A percentile compares a stretch with the other conserved stretches of the same genome.
Conservation (phyloP, 2,113 vertebrate species). For the Haemorhous mexicanus region DNA sequence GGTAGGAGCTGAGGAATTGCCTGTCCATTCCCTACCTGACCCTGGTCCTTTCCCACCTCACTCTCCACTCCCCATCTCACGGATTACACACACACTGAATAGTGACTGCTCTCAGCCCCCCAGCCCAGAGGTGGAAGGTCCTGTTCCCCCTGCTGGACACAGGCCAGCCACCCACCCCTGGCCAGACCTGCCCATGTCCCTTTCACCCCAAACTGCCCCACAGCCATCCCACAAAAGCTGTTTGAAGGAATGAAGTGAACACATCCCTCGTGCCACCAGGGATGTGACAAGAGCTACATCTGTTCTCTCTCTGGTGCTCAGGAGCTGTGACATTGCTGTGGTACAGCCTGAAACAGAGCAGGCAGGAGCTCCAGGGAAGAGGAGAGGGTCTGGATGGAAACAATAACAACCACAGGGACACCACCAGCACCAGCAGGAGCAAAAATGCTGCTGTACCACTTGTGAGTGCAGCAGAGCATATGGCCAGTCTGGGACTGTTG, state of each 20-base stretch:
- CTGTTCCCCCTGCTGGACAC: not conserved
- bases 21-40: not conserved
- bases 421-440: conserved; percentile 53
- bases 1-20: not conserved
- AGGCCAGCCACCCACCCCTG: not conserved
- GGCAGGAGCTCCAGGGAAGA: conserved; percentile 45
- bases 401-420: conserved; percentile 37
- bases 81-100: not conserved
- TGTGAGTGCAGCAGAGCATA: conserved; percentile 64
- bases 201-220: rapidly evolving
- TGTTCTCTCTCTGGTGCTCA: not conserved
- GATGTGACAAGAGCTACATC: conserved; percentile 29
- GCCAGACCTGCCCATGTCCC: not conserved
- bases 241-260: not conserved
- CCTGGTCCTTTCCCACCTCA: not conserved
- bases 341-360: not conserved
- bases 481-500: conserved; percentile 63
- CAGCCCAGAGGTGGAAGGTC: not conserved
- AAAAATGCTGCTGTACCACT: conserved; percentile 68
- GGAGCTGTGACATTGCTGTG: conserved; percentile 22
- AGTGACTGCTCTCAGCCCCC: rapidly evolving
- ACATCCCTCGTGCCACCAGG: not conserved
- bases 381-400: conserved; percentile 11
- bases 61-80: not conserved
- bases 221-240: rapidly evolving